Evolutionary conservation across 2,888 invertebrate genomes (phyloP).

Genomic region (Cheilosia soror): DNA sequence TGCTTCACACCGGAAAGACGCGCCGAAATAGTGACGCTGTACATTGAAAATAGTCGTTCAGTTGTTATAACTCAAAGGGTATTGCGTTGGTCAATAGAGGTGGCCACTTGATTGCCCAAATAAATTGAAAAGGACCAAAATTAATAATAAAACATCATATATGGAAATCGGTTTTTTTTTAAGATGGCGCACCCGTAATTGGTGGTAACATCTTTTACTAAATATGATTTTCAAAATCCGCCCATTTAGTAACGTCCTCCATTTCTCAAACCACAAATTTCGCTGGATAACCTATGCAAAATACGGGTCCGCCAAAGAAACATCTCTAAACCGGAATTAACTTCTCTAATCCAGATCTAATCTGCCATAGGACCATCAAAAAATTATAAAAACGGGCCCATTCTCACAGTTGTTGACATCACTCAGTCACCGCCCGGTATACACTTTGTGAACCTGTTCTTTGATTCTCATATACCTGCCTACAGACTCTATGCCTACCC

Average conservation of each 20-base stretch:
- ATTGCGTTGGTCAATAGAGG: too few relatives aligned
- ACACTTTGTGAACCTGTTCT: neutral
- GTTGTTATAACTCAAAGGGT: too few relatives aligned
- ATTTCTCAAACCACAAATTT: neutral
- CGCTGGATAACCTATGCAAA: neutral
- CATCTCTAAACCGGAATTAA: neutral
- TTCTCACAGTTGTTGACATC: slow-evolving; percentile 58
- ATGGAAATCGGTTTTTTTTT: too few relatives aligned
- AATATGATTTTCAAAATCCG: too few relatives aligned
- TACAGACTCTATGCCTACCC: neutral
- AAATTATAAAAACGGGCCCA: slow-evolving; percentile 13
- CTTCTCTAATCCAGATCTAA: slow-evolving; percentile 26
- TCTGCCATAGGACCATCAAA: slow-evolving; percentile 10
- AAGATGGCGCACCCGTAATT: too few relatives aligned
- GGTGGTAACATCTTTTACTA: too few relatives aligned
- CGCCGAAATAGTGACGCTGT: too few relatives aligned
- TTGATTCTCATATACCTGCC: slow-evolving; percentile 37
- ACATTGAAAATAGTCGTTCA: too few relatives aligned
- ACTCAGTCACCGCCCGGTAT: neutral
- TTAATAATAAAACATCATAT: too few relatives aligned
- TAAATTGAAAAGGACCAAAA: too few relatives aligned
- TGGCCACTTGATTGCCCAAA: too few relatives aligned
- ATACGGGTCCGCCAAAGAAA: neutral
- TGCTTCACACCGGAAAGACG: too few relatives aligned
- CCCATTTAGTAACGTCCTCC: neutral